phyloP scores from a whole-genome alignment of 2,113 vertebrate species.

The Sphaerodactylus townsendi region DNA sequence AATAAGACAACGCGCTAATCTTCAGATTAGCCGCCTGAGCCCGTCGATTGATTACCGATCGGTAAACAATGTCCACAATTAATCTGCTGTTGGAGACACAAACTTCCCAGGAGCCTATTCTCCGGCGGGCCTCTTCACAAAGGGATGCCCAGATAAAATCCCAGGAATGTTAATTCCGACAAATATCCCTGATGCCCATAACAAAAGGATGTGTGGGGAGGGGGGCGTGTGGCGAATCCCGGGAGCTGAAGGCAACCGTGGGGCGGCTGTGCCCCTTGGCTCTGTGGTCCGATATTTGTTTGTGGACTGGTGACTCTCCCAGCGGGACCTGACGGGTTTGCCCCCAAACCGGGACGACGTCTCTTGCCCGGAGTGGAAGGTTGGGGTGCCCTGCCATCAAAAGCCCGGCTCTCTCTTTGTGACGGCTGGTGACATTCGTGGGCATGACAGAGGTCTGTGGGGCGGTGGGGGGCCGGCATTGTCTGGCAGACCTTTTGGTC shows the following conservation, averaged over 20 bases:
- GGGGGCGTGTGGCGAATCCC: too few relatives aligned
- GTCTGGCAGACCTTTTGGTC: conserved; percentile 80
- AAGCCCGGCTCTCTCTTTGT: conserved; percentile 67
- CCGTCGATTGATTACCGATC: conserved; percentile 81
- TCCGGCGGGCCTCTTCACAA: conserved; percentile 76
- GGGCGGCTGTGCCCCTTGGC: conserved; percentile 52
- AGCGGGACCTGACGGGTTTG: conserved; percentile 52
- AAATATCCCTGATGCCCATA: conserved; percentile 72
- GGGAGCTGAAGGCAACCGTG: conserved; percentile 73
- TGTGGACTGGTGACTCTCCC: conserved; percentile 69
- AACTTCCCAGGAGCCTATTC: conserved; percentile 75
- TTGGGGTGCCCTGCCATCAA: conserved; percentile 74
- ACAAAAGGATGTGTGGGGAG: conserved; percentile 66
- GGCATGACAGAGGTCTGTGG: conserved; percentile 79
- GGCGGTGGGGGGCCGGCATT: conserved; percentile 73
- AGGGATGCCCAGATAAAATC: conserved; percentile 73
- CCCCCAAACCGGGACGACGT: conserved; percentile 47
- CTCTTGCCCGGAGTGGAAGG: conserved; percentile 55
- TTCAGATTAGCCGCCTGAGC: conserved; percentile 77
- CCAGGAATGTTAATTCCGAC: conserved; percentile 84
- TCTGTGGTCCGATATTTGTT: conserved; percentile 62
- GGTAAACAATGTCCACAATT: conserved; percentile 83
- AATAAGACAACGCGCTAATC: conserved; percentile 69
- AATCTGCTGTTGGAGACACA: conserved; percentile 79
- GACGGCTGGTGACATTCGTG: conserved; percentile 75